phyloP scores from a whole-genome alignment of 2,797 vertebrate species.

The Sebastolobus altivelis region DNA sequence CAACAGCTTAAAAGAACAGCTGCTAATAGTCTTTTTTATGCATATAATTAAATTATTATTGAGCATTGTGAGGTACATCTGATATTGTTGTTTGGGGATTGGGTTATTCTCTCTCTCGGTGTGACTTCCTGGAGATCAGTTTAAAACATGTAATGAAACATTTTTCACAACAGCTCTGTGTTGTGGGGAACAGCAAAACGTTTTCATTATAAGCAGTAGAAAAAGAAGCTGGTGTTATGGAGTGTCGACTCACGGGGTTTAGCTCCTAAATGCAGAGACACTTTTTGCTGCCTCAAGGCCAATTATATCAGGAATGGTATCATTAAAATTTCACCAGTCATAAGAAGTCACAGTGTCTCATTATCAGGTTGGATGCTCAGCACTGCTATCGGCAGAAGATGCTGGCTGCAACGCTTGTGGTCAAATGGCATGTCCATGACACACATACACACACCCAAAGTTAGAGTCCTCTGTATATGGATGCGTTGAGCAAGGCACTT shows the following conservation, averaged over 20 bases:
- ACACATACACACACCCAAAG: not conserved
- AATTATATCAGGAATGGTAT: slow-evolving; percentile 4
- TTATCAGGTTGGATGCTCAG: not conserved
- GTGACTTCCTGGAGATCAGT: not conserved
- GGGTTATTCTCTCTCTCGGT: not conserved
- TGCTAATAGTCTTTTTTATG: not conserved
- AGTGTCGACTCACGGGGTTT: not conserved
- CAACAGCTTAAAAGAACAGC: not conserved
- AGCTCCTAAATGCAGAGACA: not conserved
- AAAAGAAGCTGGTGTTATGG: not conserved
- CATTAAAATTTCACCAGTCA: not conserved
- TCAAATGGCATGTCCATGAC: not conserved
- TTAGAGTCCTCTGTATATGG: not conserved
- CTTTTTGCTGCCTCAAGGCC: not conserved
- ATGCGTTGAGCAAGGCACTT: not conserved
- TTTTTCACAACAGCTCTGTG: not conserved
- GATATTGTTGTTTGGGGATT: not conserved
- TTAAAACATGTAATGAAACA: not conserved
- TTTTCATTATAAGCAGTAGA: slow-evolving; percentile 3
- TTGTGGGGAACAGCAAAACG: not conserved
- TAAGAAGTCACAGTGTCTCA: not conserved
- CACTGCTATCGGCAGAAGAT: not conserved
- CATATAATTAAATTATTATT: not conserved
- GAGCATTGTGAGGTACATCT: not conserved
- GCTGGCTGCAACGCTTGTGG: not conserved